Evolutionary conservation across 2,888 invertebrate genomes (phyloP).

Genomic region (Malacosoma neustria): DNA sequence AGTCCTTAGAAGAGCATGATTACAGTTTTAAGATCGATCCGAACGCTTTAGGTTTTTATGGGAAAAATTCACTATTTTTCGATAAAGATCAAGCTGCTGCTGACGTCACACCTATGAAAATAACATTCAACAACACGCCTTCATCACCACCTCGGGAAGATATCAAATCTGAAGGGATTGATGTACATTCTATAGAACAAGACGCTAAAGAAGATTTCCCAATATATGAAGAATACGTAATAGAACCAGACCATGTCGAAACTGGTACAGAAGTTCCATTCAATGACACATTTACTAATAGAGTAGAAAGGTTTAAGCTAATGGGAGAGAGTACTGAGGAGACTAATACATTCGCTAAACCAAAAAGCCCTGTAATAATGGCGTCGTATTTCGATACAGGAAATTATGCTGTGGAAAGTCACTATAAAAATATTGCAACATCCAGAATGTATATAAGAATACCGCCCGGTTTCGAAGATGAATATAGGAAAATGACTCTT

Average conservation of each 20-base stretch:
- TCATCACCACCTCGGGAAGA: slow-evolving; percentile 52
- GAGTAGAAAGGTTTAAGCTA: slow-evolving; percentile 53
- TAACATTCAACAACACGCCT: slow-evolving; percentile 35
- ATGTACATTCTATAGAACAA: slow-evolving; percentile 58
- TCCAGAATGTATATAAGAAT: slow-evolving; percentile 24
- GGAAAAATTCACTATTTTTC: slow-evolving; percentile 34
- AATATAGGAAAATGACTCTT: slow-evolving; percentile 19
- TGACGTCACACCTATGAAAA: slow-evolving; percentile 27
- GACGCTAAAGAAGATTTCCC: slow-evolving; percentile 63
- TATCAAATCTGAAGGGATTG: slow-evolving; percentile 50
- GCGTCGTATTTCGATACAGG: slow-evolving; percentile 66
- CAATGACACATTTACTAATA: slow-evolving; percentile 49
- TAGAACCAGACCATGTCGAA: slow-evolving; percentile 49
- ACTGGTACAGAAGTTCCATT: slow-evolving; percentile 22
- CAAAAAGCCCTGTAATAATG: slow-evolving; percentile 36
- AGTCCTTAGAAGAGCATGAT: slow-evolving; percentile 18
- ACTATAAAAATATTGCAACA: slow-evolving; percentile 37
- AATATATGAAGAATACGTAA: slow-evolving; percentile 49
- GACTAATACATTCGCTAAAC: slow-evolving; percentile 8
- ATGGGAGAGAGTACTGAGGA: slow-evolving; percentile 29
- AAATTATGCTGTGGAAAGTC: slow-evolving; percentile 58
- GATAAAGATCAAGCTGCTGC: slow-evolving; percentile 24
- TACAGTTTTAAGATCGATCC: slow-evolving; percentile 31
- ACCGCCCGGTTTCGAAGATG: slow-evolving; percentile 60
- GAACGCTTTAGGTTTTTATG: slow-evolving; percentile 32